Conservation (phyloP, 2,113 vertebrate genomes). For the Saccopteryx leptura region DNA sequence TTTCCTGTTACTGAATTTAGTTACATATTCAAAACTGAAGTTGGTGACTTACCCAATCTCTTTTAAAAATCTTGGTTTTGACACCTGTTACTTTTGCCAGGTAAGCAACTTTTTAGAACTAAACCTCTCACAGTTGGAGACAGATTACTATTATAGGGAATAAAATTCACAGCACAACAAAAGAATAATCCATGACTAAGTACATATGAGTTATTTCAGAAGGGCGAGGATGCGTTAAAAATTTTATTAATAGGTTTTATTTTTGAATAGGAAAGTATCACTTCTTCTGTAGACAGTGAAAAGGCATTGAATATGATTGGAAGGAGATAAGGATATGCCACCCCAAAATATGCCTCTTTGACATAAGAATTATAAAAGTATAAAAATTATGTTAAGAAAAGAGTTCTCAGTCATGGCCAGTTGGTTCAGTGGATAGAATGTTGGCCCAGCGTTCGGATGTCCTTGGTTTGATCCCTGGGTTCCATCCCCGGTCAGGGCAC, state of each 20-base stretch:
- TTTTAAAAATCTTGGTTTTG: constrained; percentile 21
- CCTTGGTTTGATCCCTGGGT: too few species aligned
- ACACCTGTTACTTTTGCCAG: background rate
- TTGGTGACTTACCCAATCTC: background rate
- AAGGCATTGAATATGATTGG: background rate
- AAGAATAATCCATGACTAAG: constrained; percentile 4
- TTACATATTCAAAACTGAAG: constrained; percentile 54
- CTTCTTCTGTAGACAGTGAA: background rate
- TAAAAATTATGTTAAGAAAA: too few species aligned
- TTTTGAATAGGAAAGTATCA: background rate
- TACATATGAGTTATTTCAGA: constrained; percentile 37
- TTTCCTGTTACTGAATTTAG: background rate
- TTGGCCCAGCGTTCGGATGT: too few species aligned
- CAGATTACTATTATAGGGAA: background rate
- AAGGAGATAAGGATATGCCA: background rate
- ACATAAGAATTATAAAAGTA: background rate
- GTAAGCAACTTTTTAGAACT: constrained; percentile 17
- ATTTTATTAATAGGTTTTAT: constrained; percentile 36
- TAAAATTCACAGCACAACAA: constrained; percentile 31
- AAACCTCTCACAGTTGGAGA: background rate
- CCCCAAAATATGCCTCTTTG: background rate
- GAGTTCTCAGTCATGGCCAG: too few species aligned
- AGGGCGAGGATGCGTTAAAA: background rate
- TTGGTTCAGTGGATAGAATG: too few species aligned
- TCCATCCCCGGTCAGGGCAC: too few species aligned